Evolutionary conservation across 2,888 invertebrate genomes (phyloP).

Genomic region (Cataglyphis cursor): DNA sequence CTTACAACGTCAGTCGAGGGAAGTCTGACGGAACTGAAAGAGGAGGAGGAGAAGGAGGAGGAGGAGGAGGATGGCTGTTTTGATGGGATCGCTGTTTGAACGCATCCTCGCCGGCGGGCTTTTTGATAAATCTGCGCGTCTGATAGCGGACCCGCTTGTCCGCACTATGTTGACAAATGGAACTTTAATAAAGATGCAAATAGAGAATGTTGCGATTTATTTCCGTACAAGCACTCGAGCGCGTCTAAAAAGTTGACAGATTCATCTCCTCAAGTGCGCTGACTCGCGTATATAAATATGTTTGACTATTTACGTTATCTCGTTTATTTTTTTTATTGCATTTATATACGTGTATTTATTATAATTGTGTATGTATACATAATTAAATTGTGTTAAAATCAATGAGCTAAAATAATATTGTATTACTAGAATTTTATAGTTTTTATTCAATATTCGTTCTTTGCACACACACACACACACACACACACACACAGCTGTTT

Average conservation of each 20-base stretch:
- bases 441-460: background rate
- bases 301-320: background rate
- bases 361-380: background rate
- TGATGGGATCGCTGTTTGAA: slow-evolving; percentile 52
- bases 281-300: background rate
- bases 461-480: background rate
- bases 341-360: background rate
- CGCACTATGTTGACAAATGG: slow-evolving; percentile 42
- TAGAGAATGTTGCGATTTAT: slow-evolving; percentile 46
- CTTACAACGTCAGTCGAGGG: slow-evolving; percentile 18
- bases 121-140: slow-evolving; percentile 50
- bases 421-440: background rate
- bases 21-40: background rate
- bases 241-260: background rate
- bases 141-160: slow-evolving; percentile 40
- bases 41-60: background rate
- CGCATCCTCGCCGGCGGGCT: slow-evolving; percentile 18
- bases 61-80: slow-evolving; percentile 3
- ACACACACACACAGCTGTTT: background rate
- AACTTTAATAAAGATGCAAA: slow-evolving; percentile 70
- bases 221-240: slow-evolving; percentile 9
- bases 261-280: background rate
- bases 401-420: background rate
- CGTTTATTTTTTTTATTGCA: background rate
- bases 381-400: background rate